A percentile compares a stretch with the other conserved stretches of the same genome.
These are phyloP conservation scores for Myocastor coypus DNA, from an alignment of 2,113 vertebrate genomes.

Conservation along the genomic window DNA sequence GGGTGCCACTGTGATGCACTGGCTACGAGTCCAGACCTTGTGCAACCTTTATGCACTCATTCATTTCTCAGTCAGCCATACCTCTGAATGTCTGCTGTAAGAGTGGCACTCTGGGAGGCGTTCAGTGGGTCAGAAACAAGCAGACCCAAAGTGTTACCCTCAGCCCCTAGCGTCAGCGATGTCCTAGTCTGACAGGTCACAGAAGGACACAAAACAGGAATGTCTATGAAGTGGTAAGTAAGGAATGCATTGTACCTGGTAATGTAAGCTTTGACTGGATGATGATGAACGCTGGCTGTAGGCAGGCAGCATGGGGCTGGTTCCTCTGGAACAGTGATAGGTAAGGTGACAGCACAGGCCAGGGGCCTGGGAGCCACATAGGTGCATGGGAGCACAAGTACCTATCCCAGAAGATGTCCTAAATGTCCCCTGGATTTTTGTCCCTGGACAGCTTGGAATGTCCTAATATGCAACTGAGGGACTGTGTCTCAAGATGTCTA, in stretches of 20 bases:
- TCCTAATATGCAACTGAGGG: not conserved
- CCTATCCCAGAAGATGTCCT: not conserved
- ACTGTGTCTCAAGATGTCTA: not conserved
- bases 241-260: not conserved
- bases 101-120: not conserved
- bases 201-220: not conserved
- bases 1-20: not conserved
- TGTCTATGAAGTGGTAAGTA: not conserved
- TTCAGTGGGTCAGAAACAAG: not conserved
- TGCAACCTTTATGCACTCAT: not conserved
- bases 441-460: not conserved
- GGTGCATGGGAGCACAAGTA: not conserved
- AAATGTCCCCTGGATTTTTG: not conserved
- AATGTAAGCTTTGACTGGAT: not conserved
- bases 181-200: not conserved
- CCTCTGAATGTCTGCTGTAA: not conserved
- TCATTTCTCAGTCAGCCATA: not conserved
- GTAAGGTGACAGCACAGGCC: not conserved
- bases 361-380: too few species aligned
- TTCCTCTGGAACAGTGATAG: too few species aligned
- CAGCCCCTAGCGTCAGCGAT: not conserved
- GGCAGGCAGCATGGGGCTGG: not conserved
- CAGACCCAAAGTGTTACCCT: not conserved
- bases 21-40: not conserved
- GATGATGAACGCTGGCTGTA: not conserved